Conservation (phyloP, 2,888 invertebrate species). For the Drosophila acutilabella region DNA sequence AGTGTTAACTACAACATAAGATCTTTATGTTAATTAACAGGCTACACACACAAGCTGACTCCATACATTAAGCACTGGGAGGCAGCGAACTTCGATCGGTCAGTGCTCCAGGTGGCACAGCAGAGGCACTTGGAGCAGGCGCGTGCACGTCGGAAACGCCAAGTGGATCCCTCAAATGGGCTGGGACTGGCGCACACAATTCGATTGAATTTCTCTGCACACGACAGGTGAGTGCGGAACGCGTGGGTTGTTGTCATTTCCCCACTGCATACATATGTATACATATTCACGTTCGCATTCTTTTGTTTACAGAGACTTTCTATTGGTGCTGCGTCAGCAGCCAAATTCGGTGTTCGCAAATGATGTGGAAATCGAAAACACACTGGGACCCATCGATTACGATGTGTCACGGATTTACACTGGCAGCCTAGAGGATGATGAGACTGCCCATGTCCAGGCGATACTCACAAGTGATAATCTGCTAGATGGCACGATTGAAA, state of each 20-base stretch:
- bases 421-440: constrained; percentile 93
- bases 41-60: constrained; percentile 87
- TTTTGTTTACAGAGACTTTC: constrained; percentile 89
- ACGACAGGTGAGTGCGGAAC: constrained; percentile 84
- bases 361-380: constrained; percentile 91
- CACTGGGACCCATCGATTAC: constrained; percentile 89
- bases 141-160: constrained; percentile 83
- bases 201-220: constrained; percentile 84
- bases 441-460: constrained; percentile 92
- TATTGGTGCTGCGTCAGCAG: constrained; percentile 90
- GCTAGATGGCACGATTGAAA: constrained; percentile 95
- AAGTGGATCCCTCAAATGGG: constrained; percentile 78
- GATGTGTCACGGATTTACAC: constrained; percentile 91
- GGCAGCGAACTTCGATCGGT: constrained; percentile 90
- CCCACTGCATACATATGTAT: constrained; percentile 16
- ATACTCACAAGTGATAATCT: constrained; percentile 94
- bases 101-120: constrained; percentile 83
- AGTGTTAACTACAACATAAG: constrained; percentile 2
- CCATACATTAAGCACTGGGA: constrained; percentile 93
- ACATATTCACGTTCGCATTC: constrained; percentile 14
- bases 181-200: constrained; percentile 84
- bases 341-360: constrained; percentile 90
- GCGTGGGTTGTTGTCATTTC: constrained; percentile 13
- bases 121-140: constrained; percentile 84
- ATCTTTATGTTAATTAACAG: constrained; percentile 83